Percentiles rank a stretch among this genome's conserved stretches.
These are phyloP conservation scores for Telenomus remus DNA, from an alignment of 1,140 invertebrate species.

Conservation along the genomic window DNA sequence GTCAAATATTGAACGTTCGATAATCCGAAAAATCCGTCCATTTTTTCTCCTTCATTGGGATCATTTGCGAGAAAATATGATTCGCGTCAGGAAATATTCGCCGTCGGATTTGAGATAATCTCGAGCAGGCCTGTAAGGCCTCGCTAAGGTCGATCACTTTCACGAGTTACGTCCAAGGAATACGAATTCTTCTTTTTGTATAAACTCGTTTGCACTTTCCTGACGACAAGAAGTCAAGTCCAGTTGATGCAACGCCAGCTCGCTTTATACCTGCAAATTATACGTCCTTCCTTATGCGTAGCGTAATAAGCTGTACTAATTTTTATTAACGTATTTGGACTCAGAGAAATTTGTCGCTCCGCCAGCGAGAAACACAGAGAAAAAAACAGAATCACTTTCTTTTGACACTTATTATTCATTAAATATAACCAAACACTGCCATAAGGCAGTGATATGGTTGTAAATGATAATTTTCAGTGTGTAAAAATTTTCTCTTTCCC, in stretches of 20 bases:
- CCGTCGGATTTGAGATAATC: constrained; percentile 47
- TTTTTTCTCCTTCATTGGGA: constrained; percentile 17
- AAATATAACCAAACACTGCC: no score
- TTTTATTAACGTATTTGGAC: constrained; percentile 9
- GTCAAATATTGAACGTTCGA: no score
- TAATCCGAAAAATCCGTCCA: no score
- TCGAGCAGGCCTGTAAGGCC: constrained; percentile 42
- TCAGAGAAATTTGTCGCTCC: background rate
- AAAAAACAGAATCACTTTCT: background rate
- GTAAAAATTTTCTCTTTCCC: no score
- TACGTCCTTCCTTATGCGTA: constrained; percentile 21
- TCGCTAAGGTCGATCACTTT: constrained; percentile 57
- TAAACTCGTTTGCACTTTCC: constrained; percentile 50
- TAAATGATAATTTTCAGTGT: no score
- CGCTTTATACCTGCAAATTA: constrained; percentile 29
- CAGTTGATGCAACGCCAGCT: constrained; percentile 19
- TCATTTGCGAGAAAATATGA: constrained; percentile 46
- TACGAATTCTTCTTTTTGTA: constrained; percentile 43
- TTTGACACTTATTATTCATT: no score
- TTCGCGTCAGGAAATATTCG: constrained; percentile 47
- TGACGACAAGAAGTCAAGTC: constrained; percentile 43
- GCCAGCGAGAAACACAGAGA: no score
- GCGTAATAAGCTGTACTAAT: constrained; percentile 23
- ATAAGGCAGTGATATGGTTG: no score
- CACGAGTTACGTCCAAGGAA: constrained; percentile 54